phyloP scores from a whole-genome alignment of 2,888 invertebrate genomes.

The Scaptomyza cyrtandrae region DNA sequence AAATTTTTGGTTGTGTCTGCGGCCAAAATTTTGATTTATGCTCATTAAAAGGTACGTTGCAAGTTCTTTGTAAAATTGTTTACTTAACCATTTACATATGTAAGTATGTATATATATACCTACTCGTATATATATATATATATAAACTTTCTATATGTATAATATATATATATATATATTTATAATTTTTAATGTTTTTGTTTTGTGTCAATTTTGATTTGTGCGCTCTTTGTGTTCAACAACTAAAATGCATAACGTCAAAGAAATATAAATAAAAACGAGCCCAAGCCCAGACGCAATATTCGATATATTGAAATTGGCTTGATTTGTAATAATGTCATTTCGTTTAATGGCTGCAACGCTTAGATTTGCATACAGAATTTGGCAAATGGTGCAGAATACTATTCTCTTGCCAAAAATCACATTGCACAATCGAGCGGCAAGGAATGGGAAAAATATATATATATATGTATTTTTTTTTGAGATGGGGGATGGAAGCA shows the following conservation, averaged over 20 bases:
- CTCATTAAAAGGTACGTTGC: constrained; percentile 80
- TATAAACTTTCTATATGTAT: constrained; percentile 22
- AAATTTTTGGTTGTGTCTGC: constrained; percentile 29
- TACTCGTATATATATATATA: constrained; percentile 35
- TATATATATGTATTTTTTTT: neutral
- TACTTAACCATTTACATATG: constrained; percentile 53
- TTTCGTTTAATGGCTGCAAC: constrained; percentile 72
- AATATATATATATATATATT: constrained; percentile 21
- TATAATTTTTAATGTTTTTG: constrained; percentile 25
- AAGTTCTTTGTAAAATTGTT: constrained; percentile 68
- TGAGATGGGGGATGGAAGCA: constrained; percentile 14
- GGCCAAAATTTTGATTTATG: constrained; percentile 83
- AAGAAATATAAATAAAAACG: constrained; percentile 14
- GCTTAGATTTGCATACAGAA: constrained; percentile 81
- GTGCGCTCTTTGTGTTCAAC: constrained; percentile 63
- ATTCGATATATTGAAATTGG: constrained; percentile 17
- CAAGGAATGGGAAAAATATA: neutral
- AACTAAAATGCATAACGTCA: constrained; percentile 7
- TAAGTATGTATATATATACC: constrained; percentile 25
- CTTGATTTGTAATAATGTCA: constrained; percentile 63
- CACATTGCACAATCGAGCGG: constrained; percentile 22
- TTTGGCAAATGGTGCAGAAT: constrained; percentile 54
- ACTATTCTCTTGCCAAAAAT: constrained; percentile 16
- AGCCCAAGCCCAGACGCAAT: constrained; percentile 5
- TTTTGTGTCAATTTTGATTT: constrained; percentile 66